Conservation (phyloP, 2,113 vertebrate species). For the Polyodon spathula region DNA sequence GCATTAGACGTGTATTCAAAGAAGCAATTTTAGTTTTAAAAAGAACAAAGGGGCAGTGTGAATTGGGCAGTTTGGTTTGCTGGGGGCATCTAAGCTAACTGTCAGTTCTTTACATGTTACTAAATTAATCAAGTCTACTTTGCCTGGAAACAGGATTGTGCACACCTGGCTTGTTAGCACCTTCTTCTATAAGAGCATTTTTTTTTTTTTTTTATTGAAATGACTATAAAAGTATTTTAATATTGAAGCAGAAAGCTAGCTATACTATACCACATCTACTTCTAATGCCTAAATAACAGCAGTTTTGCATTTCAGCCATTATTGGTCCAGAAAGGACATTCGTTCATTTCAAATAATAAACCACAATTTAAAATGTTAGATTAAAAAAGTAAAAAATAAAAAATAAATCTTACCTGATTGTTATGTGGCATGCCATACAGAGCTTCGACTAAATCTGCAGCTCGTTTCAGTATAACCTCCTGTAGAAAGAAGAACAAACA, state of each 20-base stretch:
- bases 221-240: neutral
- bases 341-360: neutral
- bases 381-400: too few relatives aligned
- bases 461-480: constrained; percentile 91
- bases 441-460: constrained; percentile 87
- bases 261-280: neutral
- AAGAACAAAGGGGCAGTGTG: too few relatives aligned
- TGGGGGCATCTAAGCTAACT: too few relatives aligned
- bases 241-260: neutral
- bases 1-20: neutral
- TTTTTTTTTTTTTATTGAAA: neutral
- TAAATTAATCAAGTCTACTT: too few relatives aligned
- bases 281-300: neutral
- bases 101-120: too few relatives aligned
- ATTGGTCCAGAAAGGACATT: neutral
- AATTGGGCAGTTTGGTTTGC: too few relatives aligned
- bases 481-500: constrained; percentile 47
- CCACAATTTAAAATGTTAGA: neutral
- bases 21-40: too few relatives aligned
- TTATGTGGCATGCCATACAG: constrained; percentile 91
- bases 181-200: too few relatives aligned
- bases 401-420: constrained; percentile 71
- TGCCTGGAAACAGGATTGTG: too few relatives aligned
- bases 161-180: too few relatives aligned
- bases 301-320: neutral